Evolutionary conservation across 2,113 vertebrate species (phyloP).

Genomic region (Microtus oregoni): DNA sequence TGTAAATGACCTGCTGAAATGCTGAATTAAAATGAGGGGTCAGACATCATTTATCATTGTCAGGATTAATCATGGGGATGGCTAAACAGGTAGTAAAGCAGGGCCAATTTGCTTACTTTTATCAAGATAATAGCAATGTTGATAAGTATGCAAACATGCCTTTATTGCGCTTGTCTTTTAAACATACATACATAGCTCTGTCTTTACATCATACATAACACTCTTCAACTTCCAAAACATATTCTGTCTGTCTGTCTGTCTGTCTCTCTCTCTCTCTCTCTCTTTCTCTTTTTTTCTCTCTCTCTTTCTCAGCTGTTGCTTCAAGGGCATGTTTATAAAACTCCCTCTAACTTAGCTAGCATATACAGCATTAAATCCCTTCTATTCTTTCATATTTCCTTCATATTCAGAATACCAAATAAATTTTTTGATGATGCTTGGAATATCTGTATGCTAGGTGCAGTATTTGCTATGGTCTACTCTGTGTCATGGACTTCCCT

Average conservation of each 20-base stretch:
- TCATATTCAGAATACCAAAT: neutral
- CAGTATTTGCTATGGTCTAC: neutral
- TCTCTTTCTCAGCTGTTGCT: neutral
- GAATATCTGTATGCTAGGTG: neutral
- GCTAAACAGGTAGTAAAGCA: constrained; percentile 22
- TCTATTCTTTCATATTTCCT: too few species aligned
- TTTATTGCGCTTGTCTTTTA: neutral
- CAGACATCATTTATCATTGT: constrained; percentile 46
- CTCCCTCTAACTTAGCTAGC: neutral
- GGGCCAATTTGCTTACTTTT: constrained; percentile 42
- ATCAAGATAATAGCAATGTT: constrained; percentile 44
- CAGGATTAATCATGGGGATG: constrained; percentile 11
- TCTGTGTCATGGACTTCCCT: neutral
- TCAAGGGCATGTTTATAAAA: neutral
- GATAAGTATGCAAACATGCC: neutral
- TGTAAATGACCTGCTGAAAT: constrained; percentile 42
- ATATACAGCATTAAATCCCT: rapidly evolving
- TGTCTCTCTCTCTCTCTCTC: neutral
- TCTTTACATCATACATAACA: neutral
- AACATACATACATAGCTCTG: neutral
- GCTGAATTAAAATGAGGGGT: neutral
- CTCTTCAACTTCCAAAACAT: neutral
- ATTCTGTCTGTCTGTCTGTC: neutral
- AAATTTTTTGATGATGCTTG: neutral
- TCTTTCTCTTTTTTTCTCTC: neutral